These are phyloP conservation scores for Mimachlamys varia DNA, from an alignment of 2,888 invertebrate genomes.

Conservation along the genomic window DNA sequence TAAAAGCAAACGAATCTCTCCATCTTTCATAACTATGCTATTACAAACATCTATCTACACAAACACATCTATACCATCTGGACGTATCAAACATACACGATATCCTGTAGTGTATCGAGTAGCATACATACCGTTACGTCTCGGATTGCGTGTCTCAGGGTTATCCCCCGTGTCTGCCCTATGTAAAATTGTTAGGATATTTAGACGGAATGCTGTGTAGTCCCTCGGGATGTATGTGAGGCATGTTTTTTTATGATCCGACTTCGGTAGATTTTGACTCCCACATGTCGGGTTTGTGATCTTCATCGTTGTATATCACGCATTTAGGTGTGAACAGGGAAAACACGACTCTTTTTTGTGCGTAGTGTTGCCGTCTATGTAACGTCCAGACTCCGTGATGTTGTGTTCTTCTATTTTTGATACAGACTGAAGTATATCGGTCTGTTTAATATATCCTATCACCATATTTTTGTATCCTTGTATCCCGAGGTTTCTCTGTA, in stretches of 20 bases:
- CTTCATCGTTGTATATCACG: background rate
- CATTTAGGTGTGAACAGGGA: conserved; percentile 1
- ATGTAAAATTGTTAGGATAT: background rate
- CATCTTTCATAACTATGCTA: background rate
- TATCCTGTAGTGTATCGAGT: background rate
- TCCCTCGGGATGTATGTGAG: background rate
- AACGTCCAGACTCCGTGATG: background rate
- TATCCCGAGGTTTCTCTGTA: no score
- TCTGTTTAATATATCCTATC: no score
- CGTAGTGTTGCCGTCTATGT: background rate
- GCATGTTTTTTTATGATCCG: background rate
- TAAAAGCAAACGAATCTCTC: background rate
- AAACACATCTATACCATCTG: background rate
- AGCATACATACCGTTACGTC: background rate
- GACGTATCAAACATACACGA: background rate
- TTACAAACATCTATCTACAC: background rate
- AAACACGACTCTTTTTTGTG: conserved; percentile 27
- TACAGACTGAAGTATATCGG: no score
- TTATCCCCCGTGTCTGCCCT: background rate
- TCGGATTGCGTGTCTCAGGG: background rate
- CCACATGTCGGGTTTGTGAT: background rate
- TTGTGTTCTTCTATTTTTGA: background rate
- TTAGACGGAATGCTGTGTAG: background rate
- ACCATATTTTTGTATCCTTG: no score
- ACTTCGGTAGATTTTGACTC: background rate